Evolutionary conservation across 2,797 vertebrate species (phyloP), one percentile per base, ranked within the genome.

Genomic region (Urocyon cinereoargenteus): DNA sequence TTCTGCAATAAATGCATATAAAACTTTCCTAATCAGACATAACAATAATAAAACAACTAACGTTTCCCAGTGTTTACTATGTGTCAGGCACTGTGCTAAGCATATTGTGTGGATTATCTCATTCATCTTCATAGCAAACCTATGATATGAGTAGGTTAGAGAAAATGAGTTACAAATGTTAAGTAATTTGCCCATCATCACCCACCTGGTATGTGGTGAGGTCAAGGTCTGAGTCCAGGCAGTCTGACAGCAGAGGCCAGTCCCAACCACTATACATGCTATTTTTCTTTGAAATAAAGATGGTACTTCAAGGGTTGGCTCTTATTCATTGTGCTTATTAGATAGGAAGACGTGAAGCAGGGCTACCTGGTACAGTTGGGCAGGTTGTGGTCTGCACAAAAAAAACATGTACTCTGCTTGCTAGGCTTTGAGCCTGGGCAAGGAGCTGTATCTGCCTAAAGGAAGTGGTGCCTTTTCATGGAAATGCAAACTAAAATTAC

Each of bases 281-380:
- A 18, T 68, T 79, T 86, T 77, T 94, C 49, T 78, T 91, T 90
- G 53, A 91, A 87, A 70, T 86, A 84, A 95, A 72, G 55, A 59
- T 34, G 6, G 21, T 22, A 19, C 55, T 78, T 6, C 36, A 73
- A 59, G n/a, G 24, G 83, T 28, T 45, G 57, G 22, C 18, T 77
- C 59, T 34, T 62, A 18, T 8, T 72, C 53, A 11, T 53, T 36
- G 28, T 66, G 28, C 11, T 62, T 61, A n/a, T 21, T 6, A 78
- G 61, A 57, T 49, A 64, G 12, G 15, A 51, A 31, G 59, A 68
- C 24, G 19, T 31, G 64, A 66, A 59, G 34, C 55, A 86, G 55
- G 53, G 28, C 31, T 11, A 0, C 26, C 40, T 2, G 1, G 22
- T 73, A 55, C 5, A 57, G 31, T 3, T 45, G 53, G 59, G 59